Conservation (phyloP, 2,797 vertebrate genomes). For the Phoeniculus purpureus region DNA sequence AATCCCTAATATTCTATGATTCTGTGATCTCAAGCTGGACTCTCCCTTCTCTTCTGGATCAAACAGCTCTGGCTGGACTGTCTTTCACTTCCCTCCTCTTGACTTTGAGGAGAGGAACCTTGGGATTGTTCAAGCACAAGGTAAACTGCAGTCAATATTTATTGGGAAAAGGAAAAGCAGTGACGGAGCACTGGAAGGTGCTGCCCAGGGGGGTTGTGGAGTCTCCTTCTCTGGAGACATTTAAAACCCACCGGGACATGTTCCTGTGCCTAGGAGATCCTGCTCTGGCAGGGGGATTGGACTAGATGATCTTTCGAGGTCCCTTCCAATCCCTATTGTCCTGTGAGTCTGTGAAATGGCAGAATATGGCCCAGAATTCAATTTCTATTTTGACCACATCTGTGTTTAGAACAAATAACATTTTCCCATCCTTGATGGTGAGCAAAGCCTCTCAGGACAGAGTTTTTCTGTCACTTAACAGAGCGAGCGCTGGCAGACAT, state of each 20-base stretch:
- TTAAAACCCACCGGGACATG: no score
- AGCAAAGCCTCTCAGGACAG: not conserved
- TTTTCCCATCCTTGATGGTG: not conserved
- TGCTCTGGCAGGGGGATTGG: no score
- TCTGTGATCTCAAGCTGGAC: not conserved
- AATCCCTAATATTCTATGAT: no score
- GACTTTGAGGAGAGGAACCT: not conserved
- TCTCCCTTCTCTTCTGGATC: not conserved
- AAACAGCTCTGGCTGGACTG: not conserved
- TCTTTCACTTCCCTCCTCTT: not conserved
- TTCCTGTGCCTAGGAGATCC: no score
- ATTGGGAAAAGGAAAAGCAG: not conserved
- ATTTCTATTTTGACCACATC: conserved; percentile 42
- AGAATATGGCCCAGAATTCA: conserved; percentile 1
- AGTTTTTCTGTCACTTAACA: not conserved
- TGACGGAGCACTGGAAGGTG: not conserved
- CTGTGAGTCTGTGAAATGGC: conserved; percentile 15
- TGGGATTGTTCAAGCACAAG: not conserved
- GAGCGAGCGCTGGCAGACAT: not conserved
- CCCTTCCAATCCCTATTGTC: no score
- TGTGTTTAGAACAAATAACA: conserved; percentile 25
- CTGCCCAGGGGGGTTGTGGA: no score
- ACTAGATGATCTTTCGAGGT: no score
- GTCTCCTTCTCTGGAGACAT: no score
- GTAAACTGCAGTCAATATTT: not conserved